Conservation (phyloP, 2,113 vertebrate species). For the Embiotoca jacksoni region DNA sequence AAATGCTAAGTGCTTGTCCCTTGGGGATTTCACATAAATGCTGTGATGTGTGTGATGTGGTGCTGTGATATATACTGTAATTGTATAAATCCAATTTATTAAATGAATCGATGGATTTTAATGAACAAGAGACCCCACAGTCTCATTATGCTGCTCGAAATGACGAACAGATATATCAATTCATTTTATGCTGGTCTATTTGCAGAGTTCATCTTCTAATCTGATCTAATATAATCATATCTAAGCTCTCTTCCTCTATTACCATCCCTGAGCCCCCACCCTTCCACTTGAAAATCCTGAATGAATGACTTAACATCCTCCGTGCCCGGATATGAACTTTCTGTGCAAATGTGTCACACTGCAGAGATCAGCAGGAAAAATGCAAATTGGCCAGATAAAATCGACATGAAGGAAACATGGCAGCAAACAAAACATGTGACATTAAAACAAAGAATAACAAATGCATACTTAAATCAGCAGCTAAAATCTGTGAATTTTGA, state of each 20-base stretch:
- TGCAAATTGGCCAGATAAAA: not conserved
- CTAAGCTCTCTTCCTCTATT: slow-evolving; percentile 7
- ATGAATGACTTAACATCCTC: slow-evolving; percentile 14
- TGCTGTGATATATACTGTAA: slow-evolving; percentile 35
- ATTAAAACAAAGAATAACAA: slow-evolving; percentile 1
- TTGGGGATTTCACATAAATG: slow-evolving; percentile 27
- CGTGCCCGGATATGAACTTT: not conserved
- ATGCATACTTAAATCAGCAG: not conserved
- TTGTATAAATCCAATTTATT: slow-evolving; percentile 54
- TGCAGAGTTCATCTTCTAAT: slow-evolving; percentile 34
- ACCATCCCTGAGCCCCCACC: not conserved
- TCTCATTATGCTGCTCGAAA: slow-evolving; percentile 38
- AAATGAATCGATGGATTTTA: slow-evolving; percentile 60
- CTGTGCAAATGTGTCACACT: slow-evolving; percentile 2
- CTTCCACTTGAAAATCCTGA: slow-evolving; percentile 18
- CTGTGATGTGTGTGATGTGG: slow-evolving; percentile 36
- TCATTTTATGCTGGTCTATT: slow-evolving; percentile 30
- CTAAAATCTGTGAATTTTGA: not conserved
- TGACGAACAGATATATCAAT: slow-evolving; percentile 45
- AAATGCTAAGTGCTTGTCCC: slow-evolving; percentile 14
- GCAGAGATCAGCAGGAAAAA: not conserved
- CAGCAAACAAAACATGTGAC: not conserved
- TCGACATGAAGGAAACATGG: not conserved
- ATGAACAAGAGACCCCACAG: slow-evolving; percentile 37
- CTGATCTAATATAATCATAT: slow-evolving; percentile 40